Conservation (phyloP, 2,113 vertebrate species). For the Candoia aspera region DNA sequence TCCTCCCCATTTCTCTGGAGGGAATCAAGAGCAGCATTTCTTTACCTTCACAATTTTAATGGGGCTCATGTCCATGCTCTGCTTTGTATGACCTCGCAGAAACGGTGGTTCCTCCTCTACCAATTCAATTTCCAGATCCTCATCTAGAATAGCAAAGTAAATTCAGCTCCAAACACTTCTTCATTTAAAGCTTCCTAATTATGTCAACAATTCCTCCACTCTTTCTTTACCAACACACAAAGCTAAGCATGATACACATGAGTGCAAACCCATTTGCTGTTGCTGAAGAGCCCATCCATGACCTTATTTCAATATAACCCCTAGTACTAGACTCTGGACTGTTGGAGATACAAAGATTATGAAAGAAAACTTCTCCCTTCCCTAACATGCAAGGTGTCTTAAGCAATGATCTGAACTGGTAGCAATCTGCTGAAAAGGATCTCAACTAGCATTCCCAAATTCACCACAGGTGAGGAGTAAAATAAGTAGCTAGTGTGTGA, state of each 20-base stretch:
- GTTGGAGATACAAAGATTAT: neutral
- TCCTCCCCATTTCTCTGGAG: neutral
- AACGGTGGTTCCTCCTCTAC: slow-evolving; percentile 98
- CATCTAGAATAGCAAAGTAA: slow-evolving; percentile 77
- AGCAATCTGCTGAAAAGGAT: neutral
- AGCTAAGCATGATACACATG: neutral
- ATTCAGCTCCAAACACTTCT: neutral
- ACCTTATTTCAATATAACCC: neutral
- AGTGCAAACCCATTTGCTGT: neutral
- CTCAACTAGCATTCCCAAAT: neutral
- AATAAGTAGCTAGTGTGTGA: neutral
- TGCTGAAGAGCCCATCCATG: neutral
- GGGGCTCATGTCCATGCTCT: slow-evolving; percentile 99
- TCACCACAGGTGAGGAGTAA: neutral
- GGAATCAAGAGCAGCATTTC: neutral
- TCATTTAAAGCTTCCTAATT: neutral
- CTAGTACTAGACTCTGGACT: neutral
- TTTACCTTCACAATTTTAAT: slow-evolving; percentile 98
- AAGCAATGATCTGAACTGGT: neutral
- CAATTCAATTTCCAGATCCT: slow-evolving; percentile 96
- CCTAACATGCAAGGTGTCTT: neutral
- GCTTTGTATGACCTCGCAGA: slow-evolving; percentile 95
- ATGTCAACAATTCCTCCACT: neutral
- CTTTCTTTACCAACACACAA: neutral
- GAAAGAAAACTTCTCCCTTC: neutral